Percentiles rank a stretch among this genome's conserved stretches.
These are phyloP conservation scores for Cyanocitta stelleri DNA, from an alignment of 2,113 vertebrate species.

Conservation along the genomic window DNA sequence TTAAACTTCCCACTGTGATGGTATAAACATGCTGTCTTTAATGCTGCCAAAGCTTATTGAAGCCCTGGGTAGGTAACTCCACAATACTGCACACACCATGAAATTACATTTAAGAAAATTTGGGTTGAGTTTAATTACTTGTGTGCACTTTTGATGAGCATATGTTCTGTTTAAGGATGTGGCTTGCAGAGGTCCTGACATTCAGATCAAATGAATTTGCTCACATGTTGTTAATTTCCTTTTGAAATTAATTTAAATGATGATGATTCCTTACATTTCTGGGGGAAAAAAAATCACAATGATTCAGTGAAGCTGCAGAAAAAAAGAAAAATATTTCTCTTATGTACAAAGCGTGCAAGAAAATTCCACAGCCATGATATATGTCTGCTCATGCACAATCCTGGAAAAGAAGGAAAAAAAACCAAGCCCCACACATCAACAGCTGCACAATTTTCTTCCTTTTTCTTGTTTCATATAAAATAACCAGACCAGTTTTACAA, in stretches of 20 bases:
- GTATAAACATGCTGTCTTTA: not conserved
- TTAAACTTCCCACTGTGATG: not conserved
- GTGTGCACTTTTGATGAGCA: not conserved
- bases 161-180: not conserved
- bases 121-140: constrained; percentile 41
- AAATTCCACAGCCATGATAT: not conserved
- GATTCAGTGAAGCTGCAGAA: not conserved
- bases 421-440: not conserved
- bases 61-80: not conserved
- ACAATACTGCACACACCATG: not conserved
- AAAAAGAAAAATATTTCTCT: not conserved
- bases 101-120: constrained; percentile 51
- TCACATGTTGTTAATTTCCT: not conserved
- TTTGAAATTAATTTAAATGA: not conserved
- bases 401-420: not conserved
- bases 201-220: not conserved
- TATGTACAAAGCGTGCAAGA: not conserved
- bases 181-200: not conserved
- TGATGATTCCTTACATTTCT: not conserved
- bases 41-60: constrained; percentile 3
- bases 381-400: not conserved
- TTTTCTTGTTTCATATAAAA: not conserved
- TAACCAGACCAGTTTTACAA: not conserved
- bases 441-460: not conserved
- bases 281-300: not conserved